Evolutionary conservation across 2,888 invertebrate genomes (phyloP).

Genomic region (Stramonita haemastoma): DNA sequence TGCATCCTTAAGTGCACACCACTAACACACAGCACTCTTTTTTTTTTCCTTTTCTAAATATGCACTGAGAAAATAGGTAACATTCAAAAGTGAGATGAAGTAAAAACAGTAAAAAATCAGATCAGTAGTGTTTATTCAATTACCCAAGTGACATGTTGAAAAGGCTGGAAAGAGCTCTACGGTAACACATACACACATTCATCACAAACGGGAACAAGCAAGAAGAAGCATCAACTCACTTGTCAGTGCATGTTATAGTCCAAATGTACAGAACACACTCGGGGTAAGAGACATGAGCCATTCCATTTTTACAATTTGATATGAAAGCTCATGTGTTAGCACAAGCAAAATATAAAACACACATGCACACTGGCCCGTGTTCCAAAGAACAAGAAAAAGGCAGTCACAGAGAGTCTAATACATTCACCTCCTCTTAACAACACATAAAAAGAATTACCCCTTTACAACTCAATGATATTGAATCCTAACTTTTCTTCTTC

Average conservation of each 20-base stretch:
- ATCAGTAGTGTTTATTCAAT: background rate
- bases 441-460: too few species aligned
- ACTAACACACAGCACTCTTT: too few species aligned
- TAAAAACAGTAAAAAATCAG: slow-evolving; percentile 6
- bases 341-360: too few species aligned
- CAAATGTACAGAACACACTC: slow-evolving; percentile 27
- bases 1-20: background rate
- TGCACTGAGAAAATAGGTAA: background rate
- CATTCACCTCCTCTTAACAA: too few species aligned
- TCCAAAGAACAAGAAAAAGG: too few species aligned
- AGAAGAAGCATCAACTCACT: background rate
- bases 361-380: too few species aligned
- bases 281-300: slow-evolving; percentile 13
- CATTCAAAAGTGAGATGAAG: background rate
- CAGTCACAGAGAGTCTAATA: too few species aligned
- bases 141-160: background rate
- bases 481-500: too few species aligned
- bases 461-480: too few species aligned
- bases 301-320: slow-evolving; percentile 3
- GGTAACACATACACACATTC: background rate
- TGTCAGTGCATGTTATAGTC: background rate
- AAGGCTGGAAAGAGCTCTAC: background rate
- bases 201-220: background rate
- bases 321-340: slow-evolving; percentile 15
- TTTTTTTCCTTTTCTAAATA: background rate